Conservation (phyloP, 2,797 vertebrate genomes). For the Myotis pilosus region DNA sequence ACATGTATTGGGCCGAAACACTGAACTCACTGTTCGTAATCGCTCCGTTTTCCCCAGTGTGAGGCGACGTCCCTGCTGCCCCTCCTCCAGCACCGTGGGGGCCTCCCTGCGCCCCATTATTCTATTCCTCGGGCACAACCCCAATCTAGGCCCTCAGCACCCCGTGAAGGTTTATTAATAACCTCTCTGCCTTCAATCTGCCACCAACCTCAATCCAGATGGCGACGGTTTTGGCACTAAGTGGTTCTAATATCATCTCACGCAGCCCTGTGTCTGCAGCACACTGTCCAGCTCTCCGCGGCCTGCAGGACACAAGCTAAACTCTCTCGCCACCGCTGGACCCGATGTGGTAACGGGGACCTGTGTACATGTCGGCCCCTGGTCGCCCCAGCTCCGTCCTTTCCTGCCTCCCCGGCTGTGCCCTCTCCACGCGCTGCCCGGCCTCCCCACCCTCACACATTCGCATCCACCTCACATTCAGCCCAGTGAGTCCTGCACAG, state of each 20-base stretch:
- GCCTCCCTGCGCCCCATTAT: fast-evolving
- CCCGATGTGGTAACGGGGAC: fast-evolving
- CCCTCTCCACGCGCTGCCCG: fast-evolving
- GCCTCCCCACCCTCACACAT: fast-evolving
- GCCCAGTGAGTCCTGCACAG: background rate
- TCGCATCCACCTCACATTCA: fast-evolving
- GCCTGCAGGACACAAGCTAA: background rate
- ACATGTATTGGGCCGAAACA: fast-evolving
- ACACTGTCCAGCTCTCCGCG: fast-evolving
- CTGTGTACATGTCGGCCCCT: fast-evolving
- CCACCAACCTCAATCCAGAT: background rate
- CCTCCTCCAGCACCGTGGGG: no score
- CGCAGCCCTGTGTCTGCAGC: background rate
- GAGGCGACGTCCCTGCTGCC: fast-evolving
- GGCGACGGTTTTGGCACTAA: background rate
- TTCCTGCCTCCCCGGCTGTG: background rate
- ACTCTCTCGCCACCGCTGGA: fast-evolving
- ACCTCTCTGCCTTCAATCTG: background rate
- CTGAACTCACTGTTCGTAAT: background rate
- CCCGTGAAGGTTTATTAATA: background rate
- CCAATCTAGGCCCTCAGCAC: background rate
- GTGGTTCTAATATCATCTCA: background rate
- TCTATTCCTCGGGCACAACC: fast-evolving
- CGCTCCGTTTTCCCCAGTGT: background rate
- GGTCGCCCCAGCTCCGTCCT: background rate